phyloP scores from a whole-genome alignment of 2,888 invertebrate species.

The Megastigmus dorsalis region DNA sequence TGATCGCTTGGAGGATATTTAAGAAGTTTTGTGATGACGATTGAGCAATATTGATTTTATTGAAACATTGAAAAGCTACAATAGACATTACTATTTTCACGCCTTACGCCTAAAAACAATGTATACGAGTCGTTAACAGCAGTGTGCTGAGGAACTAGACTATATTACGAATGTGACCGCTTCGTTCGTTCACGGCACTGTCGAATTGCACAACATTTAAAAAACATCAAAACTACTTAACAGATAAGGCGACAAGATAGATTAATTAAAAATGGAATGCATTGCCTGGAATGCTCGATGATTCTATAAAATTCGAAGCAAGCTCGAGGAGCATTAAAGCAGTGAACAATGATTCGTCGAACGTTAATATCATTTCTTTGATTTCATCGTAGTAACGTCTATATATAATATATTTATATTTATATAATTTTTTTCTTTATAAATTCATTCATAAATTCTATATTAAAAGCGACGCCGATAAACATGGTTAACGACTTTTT shows the following conservation, averaged over 20 bases:
- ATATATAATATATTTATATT: constrained; percentile 39
- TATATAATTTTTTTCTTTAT: constrained; percentile 43
- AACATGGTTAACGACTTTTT: constrained; percentile 48
- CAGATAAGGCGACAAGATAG: constrained; percentile 41
- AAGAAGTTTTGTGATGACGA: constrained; percentile 33
- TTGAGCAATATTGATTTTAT: constrained; percentile 60
- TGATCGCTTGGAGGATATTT: constrained; percentile 56
- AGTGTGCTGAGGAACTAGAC: constrained; percentile 45
- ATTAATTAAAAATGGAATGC: constrained; percentile 53
- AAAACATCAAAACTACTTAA: constrained; percentile 51
- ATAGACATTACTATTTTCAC: constrained; percentile 58
- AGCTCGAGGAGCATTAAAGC: constrained; percentile 47
- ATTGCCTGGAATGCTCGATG: constrained; percentile 54
- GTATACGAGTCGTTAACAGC: constrained; percentile 43
- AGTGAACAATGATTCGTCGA: constrained; percentile 51
- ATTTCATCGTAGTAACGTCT: constrained; percentile 45
- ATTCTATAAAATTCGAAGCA: constrained; percentile 45
- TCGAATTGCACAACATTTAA: constrained; percentile 54
- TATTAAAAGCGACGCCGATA: constrained; percentile 51
- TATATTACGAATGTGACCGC: constrained; percentile 42
- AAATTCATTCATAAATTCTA: constrained; percentile 53
- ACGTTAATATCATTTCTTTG: constrained; percentile 41
- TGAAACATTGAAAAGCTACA: constrained; percentile 68
- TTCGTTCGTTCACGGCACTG: constrained; percentile 37
- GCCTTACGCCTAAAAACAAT: constrained; percentile 45